Evolutionary conservation across 2,113 vertebrate genomes (phyloP).

Genomic region (Manacus vitellinus): DNA sequence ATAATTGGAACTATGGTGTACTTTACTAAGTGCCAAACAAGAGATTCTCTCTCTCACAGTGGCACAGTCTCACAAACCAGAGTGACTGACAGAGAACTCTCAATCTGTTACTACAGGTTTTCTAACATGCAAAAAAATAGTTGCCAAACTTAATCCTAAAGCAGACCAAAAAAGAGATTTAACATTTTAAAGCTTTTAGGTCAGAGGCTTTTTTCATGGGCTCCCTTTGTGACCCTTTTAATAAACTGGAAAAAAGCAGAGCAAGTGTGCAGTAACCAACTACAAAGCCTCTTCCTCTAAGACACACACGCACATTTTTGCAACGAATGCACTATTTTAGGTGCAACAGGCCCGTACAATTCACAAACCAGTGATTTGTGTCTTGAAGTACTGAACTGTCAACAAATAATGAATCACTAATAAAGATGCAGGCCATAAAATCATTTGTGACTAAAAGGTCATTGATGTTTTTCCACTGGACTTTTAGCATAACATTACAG

Average conservation of each 20-base stretch:
- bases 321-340: not conserved
- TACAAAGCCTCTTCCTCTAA: not conserved
- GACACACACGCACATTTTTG: not conserved
- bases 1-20: conserved; percentile 24
- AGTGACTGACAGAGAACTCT: not conserved
- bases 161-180: not conserved
- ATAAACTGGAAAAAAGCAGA: not conserved
- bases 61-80: not conserved
- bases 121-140: not conserved
- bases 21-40: not conserved
- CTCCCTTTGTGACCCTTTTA: not conserved
- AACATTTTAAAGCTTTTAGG: not conserved
- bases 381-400: not conserved
- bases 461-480: not conserved
- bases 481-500: not conserved
- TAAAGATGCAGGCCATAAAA: not conserved
- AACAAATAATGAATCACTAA: not conserved
- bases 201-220: not conserved
- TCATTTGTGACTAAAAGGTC: not conserved
- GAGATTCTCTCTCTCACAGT: conserved; percentile 24
- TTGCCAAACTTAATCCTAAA: not conserved
- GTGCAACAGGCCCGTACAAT: not conserved
- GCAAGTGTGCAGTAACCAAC: not conserved
- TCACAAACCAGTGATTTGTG: not conserved
- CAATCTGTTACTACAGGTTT: not conserved